A percentile compares a stretch with the other conserved stretches of the same genome.
Conservation (phyloP, 2,888 invertebrate genomes). For the Heliconius aoede region DNA sequence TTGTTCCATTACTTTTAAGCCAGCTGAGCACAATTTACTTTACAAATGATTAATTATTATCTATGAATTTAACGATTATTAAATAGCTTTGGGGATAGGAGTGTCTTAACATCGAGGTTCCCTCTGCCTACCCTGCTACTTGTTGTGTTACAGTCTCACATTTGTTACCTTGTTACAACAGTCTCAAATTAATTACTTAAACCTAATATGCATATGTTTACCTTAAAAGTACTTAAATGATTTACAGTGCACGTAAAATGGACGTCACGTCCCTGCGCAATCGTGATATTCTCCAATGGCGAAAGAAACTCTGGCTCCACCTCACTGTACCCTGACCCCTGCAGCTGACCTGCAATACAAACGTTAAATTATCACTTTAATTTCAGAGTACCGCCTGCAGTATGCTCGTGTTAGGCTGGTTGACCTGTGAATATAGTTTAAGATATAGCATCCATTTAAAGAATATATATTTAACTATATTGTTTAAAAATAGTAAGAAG, state of each 20-base stretch:
- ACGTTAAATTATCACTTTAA: conserved; percentile 52
- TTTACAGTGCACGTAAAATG: conserved; percentile 96
- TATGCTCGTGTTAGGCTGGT: conserved; percentile 49
- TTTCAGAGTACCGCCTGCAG: conserved; percentile 49
- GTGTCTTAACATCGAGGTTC: no score
- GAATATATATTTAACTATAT: neutral
- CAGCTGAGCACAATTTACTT: conserved; percentile 8
- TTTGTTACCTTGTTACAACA: no score
- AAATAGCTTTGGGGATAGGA: neutral
- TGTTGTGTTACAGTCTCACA: no score
- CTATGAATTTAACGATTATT: conserved; percentile 6
- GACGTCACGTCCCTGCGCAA: conserved; percentile 93
- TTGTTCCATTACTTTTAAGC: neutral
- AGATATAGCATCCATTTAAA: conserved; percentile 19
- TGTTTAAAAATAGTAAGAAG: neutral
- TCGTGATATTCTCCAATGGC: conserved; percentile 92
- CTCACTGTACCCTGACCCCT: conserved; percentile 71
- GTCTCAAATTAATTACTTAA: neutral
- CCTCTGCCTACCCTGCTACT: no score
- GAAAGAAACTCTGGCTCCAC: conserved; percentile 91
- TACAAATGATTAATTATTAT: conserved; percentile 6
- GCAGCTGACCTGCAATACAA: conserved; percentile 50
- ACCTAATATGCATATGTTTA: conserved; percentile 61
- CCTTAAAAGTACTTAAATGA: conserved; percentile 93
- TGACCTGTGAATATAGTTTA: conserved; percentile 43